Percentiles rank a stretch among this genome's conserved stretches.
Conservation (phyloP, 1,140 invertebrate genomes). For the Zaprionus inermis region DNA sequence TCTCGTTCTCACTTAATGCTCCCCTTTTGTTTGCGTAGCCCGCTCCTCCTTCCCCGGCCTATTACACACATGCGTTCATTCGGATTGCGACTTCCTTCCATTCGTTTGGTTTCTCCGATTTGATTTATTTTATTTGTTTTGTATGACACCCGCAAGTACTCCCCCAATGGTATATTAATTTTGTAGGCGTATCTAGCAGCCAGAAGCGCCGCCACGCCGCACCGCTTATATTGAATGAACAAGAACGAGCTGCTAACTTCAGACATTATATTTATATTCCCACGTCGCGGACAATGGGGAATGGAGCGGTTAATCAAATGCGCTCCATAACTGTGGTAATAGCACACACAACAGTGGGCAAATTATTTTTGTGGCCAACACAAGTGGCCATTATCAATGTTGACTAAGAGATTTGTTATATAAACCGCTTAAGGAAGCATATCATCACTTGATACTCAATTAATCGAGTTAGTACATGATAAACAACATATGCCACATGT, state of each 20-base stretch:
- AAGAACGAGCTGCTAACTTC: constrained; percentile 57
- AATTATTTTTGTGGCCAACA: constrained; percentile 29
- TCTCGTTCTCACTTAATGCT: constrained; percentile 19
- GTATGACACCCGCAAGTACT: constrained; percentile 81
- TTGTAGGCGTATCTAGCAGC: constrained; percentile 72
- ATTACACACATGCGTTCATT: constrained; percentile 65
- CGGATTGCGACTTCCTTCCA: constrained; percentile 75
- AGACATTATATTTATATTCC: constrained; percentile 57
- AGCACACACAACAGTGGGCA: constrained; percentile 24
- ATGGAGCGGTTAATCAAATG: constrained; percentile 67
- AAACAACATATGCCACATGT: not conserved
- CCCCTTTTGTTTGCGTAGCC: constrained; percentile 57
- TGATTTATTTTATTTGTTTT: constrained; percentile 84
- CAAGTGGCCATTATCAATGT: constrained; percentile 51
- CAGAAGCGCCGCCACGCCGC: constrained; percentile 36
- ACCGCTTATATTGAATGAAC: constrained; percentile 34
- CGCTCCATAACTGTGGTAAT: constrained; percentile 43
- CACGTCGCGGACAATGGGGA: constrained; percentile 29
- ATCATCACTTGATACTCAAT: constrained; percentile 23
- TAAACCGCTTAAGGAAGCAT: constrained; percentile 5
- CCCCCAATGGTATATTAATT: constrained; percentile 74
- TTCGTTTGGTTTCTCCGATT: constrained; percentile 62
- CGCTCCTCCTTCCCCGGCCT: not conserved
- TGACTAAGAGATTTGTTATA: constrained; percentile 43
- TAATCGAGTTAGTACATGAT: constrained; percentile 5